Evolutionary conservation across 2,888 invertebrate genomes (phyloP).

Genomic region (Drosophila mulleri): DNA sequence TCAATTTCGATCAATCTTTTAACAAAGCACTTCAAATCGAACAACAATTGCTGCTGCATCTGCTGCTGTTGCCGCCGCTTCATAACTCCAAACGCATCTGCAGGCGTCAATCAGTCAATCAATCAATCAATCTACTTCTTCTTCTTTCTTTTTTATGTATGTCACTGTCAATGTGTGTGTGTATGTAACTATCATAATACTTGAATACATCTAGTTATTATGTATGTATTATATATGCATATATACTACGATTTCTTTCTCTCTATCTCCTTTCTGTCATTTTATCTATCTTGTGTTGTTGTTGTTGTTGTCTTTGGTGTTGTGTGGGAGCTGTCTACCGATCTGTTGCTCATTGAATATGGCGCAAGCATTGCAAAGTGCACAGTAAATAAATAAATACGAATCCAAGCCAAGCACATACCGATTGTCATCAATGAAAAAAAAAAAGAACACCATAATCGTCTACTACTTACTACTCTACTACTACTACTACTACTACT

Average conservation of each 20-base stretch:
- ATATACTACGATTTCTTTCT: conserved; percentile 20
- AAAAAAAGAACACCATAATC: conserved; percentile 49
- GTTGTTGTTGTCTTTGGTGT: conserved; percentile 50
- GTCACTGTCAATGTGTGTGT: conserved; percentile 1
- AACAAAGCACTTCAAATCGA: conserved; percentile 50
- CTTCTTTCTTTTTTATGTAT: conserved; percentile 1
- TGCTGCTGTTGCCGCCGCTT: conserved; percentile 57
- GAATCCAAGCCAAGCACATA: conserved; percentile 51
- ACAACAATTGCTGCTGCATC: conserved; percentile 57
- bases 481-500: conserved; percentile 22
- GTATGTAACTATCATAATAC: conserved; percentile 6
- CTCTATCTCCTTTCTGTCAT: neutral
- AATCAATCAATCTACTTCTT: conserved; percentile 5
- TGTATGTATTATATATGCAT: neutral
- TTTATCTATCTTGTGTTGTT: conserved; percentile 2
- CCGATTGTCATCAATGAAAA: conserved; percentile 48
- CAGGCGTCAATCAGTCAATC: conserved; percentile 23
- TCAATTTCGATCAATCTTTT: conserved; percentile 39
- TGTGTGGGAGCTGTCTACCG: conserved; percentile 53
- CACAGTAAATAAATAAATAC: conserved; percentile 27
- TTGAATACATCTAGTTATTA: conserved; percentile 3
- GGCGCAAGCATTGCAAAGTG: conserved; percentile 30
- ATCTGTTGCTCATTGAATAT: conserved; percentile 25
- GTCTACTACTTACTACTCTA: conserved; percentile 17
- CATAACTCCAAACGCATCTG: conserved; percentile 38